Evolutionary conservation across 2,113 vertebrate species (phyloP).

Genomic region (Dolichotis patagonum): DNA sequence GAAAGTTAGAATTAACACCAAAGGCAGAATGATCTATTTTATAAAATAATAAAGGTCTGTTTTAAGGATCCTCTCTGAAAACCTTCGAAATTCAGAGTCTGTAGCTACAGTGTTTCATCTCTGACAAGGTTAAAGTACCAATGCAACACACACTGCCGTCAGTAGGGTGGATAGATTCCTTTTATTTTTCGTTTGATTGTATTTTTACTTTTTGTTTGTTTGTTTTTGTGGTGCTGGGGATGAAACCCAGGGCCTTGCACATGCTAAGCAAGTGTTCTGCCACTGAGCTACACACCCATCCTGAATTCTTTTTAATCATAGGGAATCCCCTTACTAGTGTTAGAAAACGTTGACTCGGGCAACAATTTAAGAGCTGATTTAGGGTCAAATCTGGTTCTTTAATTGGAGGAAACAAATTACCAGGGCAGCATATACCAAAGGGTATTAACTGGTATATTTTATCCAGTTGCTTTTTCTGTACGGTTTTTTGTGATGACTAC

Average conservation of each 20-base stretch:
- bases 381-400: neutral
- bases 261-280: neutral
- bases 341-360: neutral
- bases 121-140: neutral
- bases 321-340: neutral
- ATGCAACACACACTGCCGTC: neutral
- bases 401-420: neutral
- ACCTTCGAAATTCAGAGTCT: neutral
- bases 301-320: neutral
- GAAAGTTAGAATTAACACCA: neutral
- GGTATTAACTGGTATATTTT: neutral
- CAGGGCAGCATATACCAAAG: neutral
- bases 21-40: conserved; percentile 3
- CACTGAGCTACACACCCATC: neutral
- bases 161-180: neutral
- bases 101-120: neutral
- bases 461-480: neutral
- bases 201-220: neutral
- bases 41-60: neutral
- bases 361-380: neutral
- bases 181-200: neutral
- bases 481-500: neutral
- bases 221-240: neutral
- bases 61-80: neutral
- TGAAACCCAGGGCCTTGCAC: neutral